Conservation (phyloP, 2,113 vertebrate genomes). For the Triplophysa dalaica region DNA sequence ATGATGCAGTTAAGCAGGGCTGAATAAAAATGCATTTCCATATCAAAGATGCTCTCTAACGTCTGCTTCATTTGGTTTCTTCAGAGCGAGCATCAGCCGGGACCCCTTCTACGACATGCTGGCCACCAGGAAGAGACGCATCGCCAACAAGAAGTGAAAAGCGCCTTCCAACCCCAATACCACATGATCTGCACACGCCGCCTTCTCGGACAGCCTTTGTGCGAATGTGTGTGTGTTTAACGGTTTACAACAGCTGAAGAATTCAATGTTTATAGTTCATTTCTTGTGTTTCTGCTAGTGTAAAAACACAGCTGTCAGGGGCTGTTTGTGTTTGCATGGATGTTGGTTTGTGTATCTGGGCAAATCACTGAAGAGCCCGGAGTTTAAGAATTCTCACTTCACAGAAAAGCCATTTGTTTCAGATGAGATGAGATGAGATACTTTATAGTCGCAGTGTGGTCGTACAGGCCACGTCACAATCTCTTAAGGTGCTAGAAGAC, state of each 20-base stretch:
- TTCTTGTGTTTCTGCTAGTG: neutral
- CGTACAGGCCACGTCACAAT: constrained; percentile 13
- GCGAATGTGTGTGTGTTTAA: neutral
- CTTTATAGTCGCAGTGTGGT: neutral
- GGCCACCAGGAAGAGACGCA: constrained; percentile 94
- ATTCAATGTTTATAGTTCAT: neutral
- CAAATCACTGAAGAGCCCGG: neutral
- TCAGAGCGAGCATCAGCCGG: constrained; percentile 95
- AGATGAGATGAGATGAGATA: neutral
- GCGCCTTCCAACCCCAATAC: neutral
- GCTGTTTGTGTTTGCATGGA: constrained; percentile 41
- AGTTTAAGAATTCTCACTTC: constrained; percentile 3
- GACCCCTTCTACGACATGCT: constrained; percentile 99
- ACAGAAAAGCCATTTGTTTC: constrained; percentile 8
- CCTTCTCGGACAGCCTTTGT: neutral
- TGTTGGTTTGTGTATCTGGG: constrained; percentile 20
- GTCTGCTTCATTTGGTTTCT: constrained; percentile 64
- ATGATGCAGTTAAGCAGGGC: constrained; percentile 67
- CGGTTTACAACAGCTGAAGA: neutral
- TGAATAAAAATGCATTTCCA: constrained; percentile 73
- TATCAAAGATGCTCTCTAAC: constrained; percentile 71
- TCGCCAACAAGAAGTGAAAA: constrained; percentile 95
- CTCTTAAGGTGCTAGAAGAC: constrained; percentile 43
- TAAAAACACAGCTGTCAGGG: constrained; percentile 19
- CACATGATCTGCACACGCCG: neutral